Conservation (phyloP, 2,888 invertebrate genomes). For the Doris montereyensis region DNA sequence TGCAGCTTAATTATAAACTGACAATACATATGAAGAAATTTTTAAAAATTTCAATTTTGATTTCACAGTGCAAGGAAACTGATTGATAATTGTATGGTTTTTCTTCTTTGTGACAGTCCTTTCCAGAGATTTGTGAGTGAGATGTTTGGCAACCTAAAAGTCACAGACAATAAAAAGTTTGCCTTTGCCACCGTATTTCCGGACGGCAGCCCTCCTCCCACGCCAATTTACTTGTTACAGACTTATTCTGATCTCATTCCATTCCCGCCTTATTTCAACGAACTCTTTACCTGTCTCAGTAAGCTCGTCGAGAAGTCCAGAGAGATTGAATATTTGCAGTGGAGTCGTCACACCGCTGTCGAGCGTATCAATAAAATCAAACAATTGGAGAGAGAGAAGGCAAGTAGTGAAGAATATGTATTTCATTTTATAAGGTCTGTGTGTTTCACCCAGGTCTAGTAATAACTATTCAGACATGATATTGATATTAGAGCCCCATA, state of each 20-base stretch:
- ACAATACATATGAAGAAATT: background rate
- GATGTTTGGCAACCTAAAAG: constrained; percentile 34
- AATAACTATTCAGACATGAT: no score
- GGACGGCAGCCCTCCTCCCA: constrained; percentile 63
- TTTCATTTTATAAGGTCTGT: no score
- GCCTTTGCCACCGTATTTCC: constrained; percentile 37
- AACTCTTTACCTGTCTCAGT: constrained; percentile 66
- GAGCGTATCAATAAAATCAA: constrained; percentile 56
- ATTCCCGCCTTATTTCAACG: constrained; percentile 80
- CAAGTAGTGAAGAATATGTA: no score
- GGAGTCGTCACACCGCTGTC: constrained; percentile 43
- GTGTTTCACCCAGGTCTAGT: no score
- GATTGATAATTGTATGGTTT: constrained; percentile 17
- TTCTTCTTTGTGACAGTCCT: constrained; percentile 47
- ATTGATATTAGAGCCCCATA: no score
- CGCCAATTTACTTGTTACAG: constrained; percentile 81
- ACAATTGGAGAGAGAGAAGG: constrained; percentile 58
- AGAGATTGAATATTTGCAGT: constrained; percentile 53
- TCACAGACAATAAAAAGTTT: constrained; percentile 29
- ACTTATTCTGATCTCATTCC: constrained; percentile 86
- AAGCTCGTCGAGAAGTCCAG: constrained; percentile 61
- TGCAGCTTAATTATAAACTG: background rate
- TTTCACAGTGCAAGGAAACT: background rate
- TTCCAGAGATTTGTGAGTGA: constrained; percentile 47
- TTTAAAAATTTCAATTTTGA: background rate